These are phyloP conservation scores for Podabrus alpinus DNA, from an alignment of 2,888 invertebrate genomes.

Conservation along the genomic window DNA sequence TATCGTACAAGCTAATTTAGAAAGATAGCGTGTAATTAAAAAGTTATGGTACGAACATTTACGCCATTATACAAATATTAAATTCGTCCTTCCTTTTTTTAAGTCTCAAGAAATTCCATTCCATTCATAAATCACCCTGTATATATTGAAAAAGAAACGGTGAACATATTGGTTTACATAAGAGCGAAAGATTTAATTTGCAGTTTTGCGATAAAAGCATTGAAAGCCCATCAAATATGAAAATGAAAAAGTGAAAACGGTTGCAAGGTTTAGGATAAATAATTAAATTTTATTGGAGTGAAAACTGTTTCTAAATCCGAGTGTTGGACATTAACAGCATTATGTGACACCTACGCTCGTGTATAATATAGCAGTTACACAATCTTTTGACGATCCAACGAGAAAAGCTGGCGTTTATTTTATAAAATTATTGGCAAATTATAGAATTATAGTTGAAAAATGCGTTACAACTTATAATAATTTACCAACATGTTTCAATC, in stretches of 20 bases:
- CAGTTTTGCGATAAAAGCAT: not conserved
- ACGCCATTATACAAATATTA: too few relatives aligned
- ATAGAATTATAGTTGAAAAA: too few relatives aligned
- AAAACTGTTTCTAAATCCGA: not conserved
- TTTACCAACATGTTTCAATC: too few relatives aligned
- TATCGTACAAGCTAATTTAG: too few relatives aligned
- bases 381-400: not conserved
- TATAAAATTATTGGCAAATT: not conserved
- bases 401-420: too few relatives aligned
- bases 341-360: not conserved
- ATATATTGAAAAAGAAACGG: not conserved
- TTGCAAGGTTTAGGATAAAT: not conserved
- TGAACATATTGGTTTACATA: not conserved
- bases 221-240: not conserved
- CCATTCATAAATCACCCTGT: not conserved
- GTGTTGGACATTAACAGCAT: not conserved
- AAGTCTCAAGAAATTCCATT: not conserved
- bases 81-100: too few relatives aligned
- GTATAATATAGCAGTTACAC: not conserved
- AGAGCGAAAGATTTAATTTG: not conserved
- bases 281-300: not conserved
- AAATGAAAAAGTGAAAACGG: not conserved
- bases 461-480: too few relatives aligned
- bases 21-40: too few relatives aligned
- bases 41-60: too few relatives aligned